These are phyloP conservation scores for Sceliomorpha sp. DNA, from an alignment of 2,888 invertebrate species.

Conservation along the genomic window DNA sequence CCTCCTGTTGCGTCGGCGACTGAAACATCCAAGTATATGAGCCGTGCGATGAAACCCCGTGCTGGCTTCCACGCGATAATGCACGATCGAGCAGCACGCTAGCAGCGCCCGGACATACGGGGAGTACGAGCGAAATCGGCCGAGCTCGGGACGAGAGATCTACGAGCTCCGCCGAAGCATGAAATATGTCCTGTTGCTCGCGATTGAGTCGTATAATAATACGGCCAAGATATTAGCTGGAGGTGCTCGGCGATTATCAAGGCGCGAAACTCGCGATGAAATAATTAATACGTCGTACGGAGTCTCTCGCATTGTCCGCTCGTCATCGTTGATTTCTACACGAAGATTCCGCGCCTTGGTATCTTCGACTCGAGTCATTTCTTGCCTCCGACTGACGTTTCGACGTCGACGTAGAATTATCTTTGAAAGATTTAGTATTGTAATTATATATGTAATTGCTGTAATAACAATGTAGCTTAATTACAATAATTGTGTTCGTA, in stretches of 20 bases:
- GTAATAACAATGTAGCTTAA: too few species aligned
- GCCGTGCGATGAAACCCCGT: constrained; percentile 33
- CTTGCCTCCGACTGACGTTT: too few species aligned
- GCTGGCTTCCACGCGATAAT: constrained; percentile 59
- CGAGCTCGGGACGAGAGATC: constrained; percentile 33
- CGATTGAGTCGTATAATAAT: constrained; percentile 57
- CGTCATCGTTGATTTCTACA: constrained; percentile 32
- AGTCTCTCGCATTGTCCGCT: constrained; percentile 41
- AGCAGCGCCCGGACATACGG: constrained; percentile 49
- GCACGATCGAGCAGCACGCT: constrained; percentile 65
- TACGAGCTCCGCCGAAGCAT: constrained; percentile 51
- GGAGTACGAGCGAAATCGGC: constrained; percentile 35
- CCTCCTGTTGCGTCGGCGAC: constrained; percentile 87
- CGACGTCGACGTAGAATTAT: too few species aligned
- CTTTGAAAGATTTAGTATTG: too few species aligned
- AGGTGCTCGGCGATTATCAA: constrained; percentile 52
- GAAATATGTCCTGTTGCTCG: constrained; percentile 48
- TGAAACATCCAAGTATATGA: constrained; percentile 75
- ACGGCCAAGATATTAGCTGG: constrained; percentile 38
- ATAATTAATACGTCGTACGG: constrained; percentile 52
- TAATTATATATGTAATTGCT: too few species aligned
- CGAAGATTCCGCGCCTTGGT: constrained; percentile 13
- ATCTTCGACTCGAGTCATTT: too few species aligned
- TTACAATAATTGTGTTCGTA: too few species aligned
- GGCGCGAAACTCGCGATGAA: constrained; percentile 52